Conservation (phyloP, 1,140 invertebrate genomes). For the Heterodera carotae region DNA sequence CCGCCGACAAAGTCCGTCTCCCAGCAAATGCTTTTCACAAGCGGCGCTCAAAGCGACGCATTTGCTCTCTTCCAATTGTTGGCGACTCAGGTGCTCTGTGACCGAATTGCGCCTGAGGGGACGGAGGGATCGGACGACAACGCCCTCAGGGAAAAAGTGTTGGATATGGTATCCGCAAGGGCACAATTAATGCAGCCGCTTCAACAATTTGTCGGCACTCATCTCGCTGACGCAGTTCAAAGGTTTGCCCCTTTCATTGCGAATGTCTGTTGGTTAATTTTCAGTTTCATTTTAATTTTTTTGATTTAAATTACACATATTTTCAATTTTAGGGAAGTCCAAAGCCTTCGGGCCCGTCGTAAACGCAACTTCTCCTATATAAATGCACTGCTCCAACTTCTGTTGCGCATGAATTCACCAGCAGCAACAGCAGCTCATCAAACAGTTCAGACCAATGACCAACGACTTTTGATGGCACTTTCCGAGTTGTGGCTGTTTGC, state of each 20-base stretch:
- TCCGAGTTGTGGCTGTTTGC: constrained; percentile 56
- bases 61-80: constrained; percentile 62
- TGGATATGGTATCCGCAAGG: constrained; percentile 59
- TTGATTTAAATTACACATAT: not conserved
- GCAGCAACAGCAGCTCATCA: constrained; percentile 28
- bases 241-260: constrained; percentile 34
- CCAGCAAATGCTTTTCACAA: constrained; percentile 58
- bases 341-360: constrained; percentile 45
- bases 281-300: too few species aligned
- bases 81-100: constrained; percentile 58
- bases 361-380: constrained; percentile 62
- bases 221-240: constrained; percentile 60
- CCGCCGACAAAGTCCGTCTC: constrained; percentile 66
- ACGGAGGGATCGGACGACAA: constrained; percentile 31
- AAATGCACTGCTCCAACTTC: constrained; percentile 58
- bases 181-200: constrained; percentile 59
- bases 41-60: constrained; percentile 58
- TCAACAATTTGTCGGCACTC: constrained; percentile 62
- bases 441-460: constrained; percentile 43
- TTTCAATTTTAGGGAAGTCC: constrained; percentile 44
- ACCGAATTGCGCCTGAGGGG: constrained; percentile 61
- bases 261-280: too few species aligned
- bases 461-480: constrained; percentile 49
- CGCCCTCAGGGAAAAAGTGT: constrained; percentile 56
- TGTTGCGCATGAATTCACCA: constrained; percentile 55